These are phyloP conservation scores for Periophthalmus magnuspinnatus DNA, from an alignment of 2,797 vertebrate genomes.

Conservation along the genomic window DNA sequence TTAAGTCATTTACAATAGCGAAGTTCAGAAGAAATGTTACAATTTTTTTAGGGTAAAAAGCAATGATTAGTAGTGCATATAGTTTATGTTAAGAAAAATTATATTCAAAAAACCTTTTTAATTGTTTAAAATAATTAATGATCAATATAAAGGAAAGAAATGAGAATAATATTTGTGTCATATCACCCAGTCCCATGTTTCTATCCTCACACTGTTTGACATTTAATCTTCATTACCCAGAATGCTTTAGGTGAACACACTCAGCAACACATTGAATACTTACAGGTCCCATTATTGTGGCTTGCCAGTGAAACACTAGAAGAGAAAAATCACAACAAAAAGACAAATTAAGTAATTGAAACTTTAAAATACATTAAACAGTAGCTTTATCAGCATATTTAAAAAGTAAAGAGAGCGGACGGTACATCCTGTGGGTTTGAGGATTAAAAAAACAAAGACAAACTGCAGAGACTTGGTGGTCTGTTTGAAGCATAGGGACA, in stretches of 20 bases:
- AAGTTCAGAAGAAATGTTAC: no score
- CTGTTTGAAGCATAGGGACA: conserved; percentile 37
- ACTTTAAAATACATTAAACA: conserved; percentile 10
- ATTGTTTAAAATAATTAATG: no score
- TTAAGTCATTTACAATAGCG: no score
- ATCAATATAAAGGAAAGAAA: no score
- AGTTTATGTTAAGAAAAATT: no score
- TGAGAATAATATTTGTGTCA: no score
- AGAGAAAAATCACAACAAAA: conserved; percentile 51
- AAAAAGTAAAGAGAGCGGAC: background rate
- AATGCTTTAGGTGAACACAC: conserved; percentile 49
- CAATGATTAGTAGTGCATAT: no score
- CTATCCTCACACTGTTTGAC: no score
- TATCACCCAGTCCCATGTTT: no score
- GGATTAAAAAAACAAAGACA: conserved; percentile 9
- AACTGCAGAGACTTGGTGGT: background rate
- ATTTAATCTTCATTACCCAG: background rate
- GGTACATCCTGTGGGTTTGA: conserved; percentile 22
- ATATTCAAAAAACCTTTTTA: no score
- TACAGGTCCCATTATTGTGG: conserved; percentile 89
- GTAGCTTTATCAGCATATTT: background rate
- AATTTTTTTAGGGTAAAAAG: no score
- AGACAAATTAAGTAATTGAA: conserved; percentile 1
- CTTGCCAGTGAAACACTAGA: conserved; percentile 90
- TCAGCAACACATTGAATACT: conserved; percentile 78